These are phyloP conservation scores for Aricia agestis DNA, from an alignment of 1,140 invertebrate genomes.

Conservation along the genomic window DNA sequence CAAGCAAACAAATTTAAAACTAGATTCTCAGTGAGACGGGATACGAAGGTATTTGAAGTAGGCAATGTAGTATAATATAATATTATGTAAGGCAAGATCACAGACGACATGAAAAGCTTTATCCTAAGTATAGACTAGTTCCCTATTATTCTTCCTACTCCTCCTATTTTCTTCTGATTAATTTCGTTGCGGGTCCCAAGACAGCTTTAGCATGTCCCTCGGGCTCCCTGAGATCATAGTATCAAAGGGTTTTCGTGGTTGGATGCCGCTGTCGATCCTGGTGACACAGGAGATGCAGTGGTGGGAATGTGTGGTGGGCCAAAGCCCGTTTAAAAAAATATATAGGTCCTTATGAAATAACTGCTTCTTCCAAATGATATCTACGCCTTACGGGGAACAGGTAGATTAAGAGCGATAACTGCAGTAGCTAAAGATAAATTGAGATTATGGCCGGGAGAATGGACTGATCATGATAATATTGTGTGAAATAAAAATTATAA, in stretches of 20 bases:
- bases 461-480: background rate
- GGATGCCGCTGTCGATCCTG: no score
- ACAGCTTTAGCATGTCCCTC: no score
- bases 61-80: conserved; percentile 42
- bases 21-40: conserved; percentile 31
- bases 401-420: conserved; percentile 30
- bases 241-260: no score
- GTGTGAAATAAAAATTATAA: no score
- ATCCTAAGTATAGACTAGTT: conserved; percentile 40
- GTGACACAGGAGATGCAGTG: no score
- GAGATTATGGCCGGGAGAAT: conserved; percentile 36
- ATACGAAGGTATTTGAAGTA: conserved; percentile 30
- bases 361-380: conserved; percentile 28
- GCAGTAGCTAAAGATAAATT: conserved; percentile 44
- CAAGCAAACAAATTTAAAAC: conserved; percentile 33
- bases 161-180: no score
- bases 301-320: no score
- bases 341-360: conserved; percentile 43
- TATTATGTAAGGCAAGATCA: conserved; percentile 41
- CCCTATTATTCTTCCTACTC: no score
- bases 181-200: no score
- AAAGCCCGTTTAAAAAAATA: no score
- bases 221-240: no score
- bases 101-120: conserved; percentile 38
- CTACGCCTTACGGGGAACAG: conserved; percentile 27